Base-by-base conservation (phyloP, 1,140 invertebrate genomes). In the Brachionus asplanchnoidis region DNA sequence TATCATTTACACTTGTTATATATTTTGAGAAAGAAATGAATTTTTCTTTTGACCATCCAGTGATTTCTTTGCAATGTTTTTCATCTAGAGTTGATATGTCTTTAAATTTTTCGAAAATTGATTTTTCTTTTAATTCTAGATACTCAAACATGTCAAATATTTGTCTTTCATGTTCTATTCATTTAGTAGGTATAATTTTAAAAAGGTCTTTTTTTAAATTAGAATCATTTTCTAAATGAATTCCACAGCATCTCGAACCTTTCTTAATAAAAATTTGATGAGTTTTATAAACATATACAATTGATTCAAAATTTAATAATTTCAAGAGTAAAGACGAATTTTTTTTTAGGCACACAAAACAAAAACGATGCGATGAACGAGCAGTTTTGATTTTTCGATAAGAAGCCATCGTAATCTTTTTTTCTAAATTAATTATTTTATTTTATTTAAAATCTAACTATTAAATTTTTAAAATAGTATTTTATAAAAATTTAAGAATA, bases 31-130 rank as follows among this genome's bases (percentile, higher is more conserved):
- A 77, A 50, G n/a, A 9, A 50, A 46, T 23, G 26, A 77, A 77
- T 50, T 77, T 23, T 14, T 50, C 20, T 77, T 77, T 77, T 77
- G 73, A 50, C 73, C 73, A 77, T 26, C 73, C 73, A 50, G 73
- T 77, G 40, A 50, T 50, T 77, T 77, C 23, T 50, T 26, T 50
- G 26, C 42, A 77, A 36, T 77, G 26, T 26, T 50, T 50, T 14
- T 46, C 17, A 50, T 17, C n/a, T 1, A 73, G 17, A 36, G 32
- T 73, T 40, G 32, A 20, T 17, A 42, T 50, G 17, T 50, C 73
- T 20, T 42, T 36, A 42, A 44, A 73, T 73, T 73, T 73, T 42
- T 73, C 65, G n/a, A 73, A 73, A 40, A 73, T 36, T 42, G 36
- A 2, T 40, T 40, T 20, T 42, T 20, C 17, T 42, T 42, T 73